Percentiles rank a stretch among this genome's conserved stretches.
Evolutionary conservation across 1,140 invertebrate genomes (phyloP).

Genomic region (Eueides isabella): DNA sequence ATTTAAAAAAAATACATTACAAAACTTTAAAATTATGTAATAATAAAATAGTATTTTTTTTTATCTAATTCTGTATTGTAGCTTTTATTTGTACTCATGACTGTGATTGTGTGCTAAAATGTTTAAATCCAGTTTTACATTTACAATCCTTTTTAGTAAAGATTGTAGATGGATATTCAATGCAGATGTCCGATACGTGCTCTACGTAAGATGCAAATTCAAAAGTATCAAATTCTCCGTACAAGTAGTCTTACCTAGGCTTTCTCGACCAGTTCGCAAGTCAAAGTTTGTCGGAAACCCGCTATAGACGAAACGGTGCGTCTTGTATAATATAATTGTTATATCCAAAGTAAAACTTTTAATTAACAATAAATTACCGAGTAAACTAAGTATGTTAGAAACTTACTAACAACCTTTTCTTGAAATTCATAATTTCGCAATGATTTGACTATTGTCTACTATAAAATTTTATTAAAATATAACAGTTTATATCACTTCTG

Average conservation of each 20-base stretch:
- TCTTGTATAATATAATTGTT: background rate
- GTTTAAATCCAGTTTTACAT: background rate
- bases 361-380: background rate
- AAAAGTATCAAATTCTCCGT: conserved; percentile 10
- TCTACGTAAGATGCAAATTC: background rate
- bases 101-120: background rate
- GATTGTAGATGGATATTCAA: background rate
- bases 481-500: background rate
- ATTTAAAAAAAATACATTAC: no score
- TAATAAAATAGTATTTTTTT: no score
- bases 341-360: background rate
- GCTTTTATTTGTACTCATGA: no score
- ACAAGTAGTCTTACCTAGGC: background rate
- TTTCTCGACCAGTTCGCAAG: conserved; percentile 22
- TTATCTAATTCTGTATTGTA: no score
- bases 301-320: background rate
- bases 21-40: no score
- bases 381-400: background rate
- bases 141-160: background rate
- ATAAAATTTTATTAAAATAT: no score
- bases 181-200: background rate
- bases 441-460: no score
- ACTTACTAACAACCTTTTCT: background rate
- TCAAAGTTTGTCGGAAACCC: conserved; percentile 36
- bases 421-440: background rate